Conservation (phyloP, 1,140 invertebrate genomes). For the Diachasma alloeum region DNA sequence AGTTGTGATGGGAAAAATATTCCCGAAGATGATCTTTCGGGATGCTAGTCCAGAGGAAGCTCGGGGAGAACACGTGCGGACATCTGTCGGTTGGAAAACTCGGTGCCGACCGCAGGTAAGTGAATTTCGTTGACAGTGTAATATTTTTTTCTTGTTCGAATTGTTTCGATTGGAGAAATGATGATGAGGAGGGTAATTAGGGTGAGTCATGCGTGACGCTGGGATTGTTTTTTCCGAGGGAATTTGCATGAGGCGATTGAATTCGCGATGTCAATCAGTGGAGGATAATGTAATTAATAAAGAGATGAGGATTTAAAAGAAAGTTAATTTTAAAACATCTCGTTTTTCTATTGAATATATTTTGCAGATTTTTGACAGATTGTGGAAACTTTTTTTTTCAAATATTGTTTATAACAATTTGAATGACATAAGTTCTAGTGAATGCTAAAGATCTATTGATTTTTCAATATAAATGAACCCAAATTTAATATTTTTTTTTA, state of each 20-base stretch:
- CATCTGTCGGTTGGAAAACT: constrained; percentile 5
- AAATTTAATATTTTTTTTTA: no score
- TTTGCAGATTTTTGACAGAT: no score
- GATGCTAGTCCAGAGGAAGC: neutral
- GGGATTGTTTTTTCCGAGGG: neutral
- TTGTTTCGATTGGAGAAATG: neutral
- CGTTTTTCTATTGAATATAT: no score
- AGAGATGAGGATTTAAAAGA: neutral
- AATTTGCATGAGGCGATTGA: neutral
- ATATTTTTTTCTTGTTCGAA: neutral
- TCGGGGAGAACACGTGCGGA: neutral
- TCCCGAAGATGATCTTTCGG: neutral
- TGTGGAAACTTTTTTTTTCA: no score
- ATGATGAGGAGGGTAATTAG: neutral
- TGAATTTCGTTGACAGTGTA: neutral
- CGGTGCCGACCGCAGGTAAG: constrained; percentile 4
- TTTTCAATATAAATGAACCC: no score
- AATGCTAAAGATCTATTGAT: no score
- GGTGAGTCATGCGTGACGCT: neutral
- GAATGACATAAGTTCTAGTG: no score
- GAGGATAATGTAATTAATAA: neutral
- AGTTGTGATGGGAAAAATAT: neutral
- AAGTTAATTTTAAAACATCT: no score
- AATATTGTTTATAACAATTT: no score
- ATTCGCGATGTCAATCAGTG: neutral